Evolutionary conservation across 2,888 invertebrate genomes (phyloP).

Genomic region (Cantharis rustica): DNA sequence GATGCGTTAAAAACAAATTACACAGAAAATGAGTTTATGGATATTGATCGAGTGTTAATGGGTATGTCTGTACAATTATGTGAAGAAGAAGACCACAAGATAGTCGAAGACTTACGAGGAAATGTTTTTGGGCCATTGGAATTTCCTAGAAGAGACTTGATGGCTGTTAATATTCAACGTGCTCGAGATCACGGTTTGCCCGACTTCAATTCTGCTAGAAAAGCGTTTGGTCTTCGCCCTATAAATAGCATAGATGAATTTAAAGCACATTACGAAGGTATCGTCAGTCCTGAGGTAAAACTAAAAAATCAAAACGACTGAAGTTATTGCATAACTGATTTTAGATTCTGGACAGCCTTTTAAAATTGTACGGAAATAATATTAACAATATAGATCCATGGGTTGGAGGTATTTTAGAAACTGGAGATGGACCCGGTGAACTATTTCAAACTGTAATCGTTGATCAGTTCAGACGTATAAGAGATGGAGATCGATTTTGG

Average conservation of each 20-base stretch:
- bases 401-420: slow-evolving; percentile 64
- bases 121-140: slow-evolving; percentile 63
- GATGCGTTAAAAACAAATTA: slow-evolving; percentile 46
- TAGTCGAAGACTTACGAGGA: slow-evolving; percentile 64
- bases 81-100: slow-evolving; percentile 61
- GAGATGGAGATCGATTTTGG: slow-evolving; percentile 65
- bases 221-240: slow-evolving; percentile 54
- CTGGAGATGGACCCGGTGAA: slow-evolving; percentile 57
- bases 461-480: slow-evolving; percentile 62
- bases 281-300: not conserved
- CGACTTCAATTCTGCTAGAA: slow-evolving; percentile 64
- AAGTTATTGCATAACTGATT: not conserved
- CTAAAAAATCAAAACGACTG: not conserved
- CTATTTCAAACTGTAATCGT: slow-evolving; percentile 59
- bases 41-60: slow-evolving; percentile 60
- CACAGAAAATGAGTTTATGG: slow-evolving; percentile 43
- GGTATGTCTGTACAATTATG: slow-evolving; percentile 62
- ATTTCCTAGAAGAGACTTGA: slow-evolving; percentile 63
- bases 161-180: slow-evolving; percentile 64
- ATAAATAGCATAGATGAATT: slow-evolving; percentile 40
- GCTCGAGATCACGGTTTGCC: slow-evolving; percentile 64
- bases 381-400: slow-evolving; percentile 60
- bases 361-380: slow-evolving; percentile 49
- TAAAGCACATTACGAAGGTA: not conserved
- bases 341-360: slow-evolving; percentile 39